A percentile compares a stretch with the other conserved stretches of the same genome.
phyloP scores from a whole-genome alignment of 2,888 invertebrate genomes.

The Euproctis similis region DNA sequence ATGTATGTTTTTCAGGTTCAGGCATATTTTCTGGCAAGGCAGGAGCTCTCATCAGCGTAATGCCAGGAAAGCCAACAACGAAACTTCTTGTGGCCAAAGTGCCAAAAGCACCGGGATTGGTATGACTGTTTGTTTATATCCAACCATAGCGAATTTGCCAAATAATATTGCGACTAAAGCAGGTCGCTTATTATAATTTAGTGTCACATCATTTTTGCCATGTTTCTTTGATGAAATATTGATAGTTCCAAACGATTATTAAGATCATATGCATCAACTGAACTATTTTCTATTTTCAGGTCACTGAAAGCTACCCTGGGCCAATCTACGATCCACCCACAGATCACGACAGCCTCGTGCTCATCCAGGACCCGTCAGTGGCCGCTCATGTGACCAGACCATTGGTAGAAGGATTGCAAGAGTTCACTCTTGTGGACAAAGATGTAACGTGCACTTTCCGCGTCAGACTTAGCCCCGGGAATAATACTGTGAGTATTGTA shows the following conservation, averaged over 20 bases:
- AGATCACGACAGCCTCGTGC: conserved; percentile 46
- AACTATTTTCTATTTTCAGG: conserved; percentile 23
- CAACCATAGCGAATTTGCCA: too few species aligned
- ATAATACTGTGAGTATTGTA: conserved; percentile 39
- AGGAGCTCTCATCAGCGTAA: conserved; percentile 59
- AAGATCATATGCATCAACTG: background rate
- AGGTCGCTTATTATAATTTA: too few species aligned
- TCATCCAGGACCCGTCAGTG: conserved; percentile 57
- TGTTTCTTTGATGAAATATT: too few species aligned
- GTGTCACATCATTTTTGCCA: too few species aligned
- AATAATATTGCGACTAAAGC: too few species aligned
- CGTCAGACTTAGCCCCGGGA: conserved; percentile 33
- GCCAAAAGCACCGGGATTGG: conserved; percentile 63
- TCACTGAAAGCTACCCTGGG: conserved; percentile 40
- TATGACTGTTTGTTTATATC: conserved; percentile 21
- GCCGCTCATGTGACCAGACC: conserved; percentile 41
- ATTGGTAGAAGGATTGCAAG: conserved; percentile 45
- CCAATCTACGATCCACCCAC: conserved; percentile 52
- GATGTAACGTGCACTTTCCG: conserved; percentile 56
- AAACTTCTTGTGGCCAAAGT: conserved; percentile 58
- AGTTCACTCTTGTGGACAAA: conserved; percentile 48
- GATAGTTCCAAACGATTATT: too few species aligned
- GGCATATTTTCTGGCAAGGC: conserved; percentile 82
- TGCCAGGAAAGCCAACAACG: conserved; percentile 58
- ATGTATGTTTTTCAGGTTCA: conserved; percentile 77